Conservation (phyloP, 2,888 invertebrate species). For the Tipula confusa region DNA sequence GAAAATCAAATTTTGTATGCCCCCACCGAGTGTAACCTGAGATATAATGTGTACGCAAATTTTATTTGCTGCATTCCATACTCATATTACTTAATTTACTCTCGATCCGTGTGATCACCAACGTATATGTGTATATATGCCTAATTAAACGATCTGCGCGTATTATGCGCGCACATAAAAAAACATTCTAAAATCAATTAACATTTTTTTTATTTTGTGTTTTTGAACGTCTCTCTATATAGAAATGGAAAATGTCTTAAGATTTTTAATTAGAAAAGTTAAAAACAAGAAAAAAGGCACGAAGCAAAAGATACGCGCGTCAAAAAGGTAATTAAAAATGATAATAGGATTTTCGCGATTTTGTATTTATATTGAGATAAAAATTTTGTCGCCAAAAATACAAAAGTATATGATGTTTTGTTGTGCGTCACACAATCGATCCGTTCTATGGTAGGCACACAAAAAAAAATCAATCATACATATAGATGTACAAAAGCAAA, state of each 20-base stretch:
- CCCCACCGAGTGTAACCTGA: neutral
- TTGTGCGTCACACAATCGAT: neutral
- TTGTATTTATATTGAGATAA: neutral
- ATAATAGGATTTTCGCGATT: neutral
- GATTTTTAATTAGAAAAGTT: conserved; percentile 25
- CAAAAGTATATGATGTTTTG: neutral
- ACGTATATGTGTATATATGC: neutral
- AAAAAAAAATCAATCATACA: neutral
- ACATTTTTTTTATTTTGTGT: conserved; percentile 13
- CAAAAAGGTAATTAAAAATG: conserved; percentile 9
- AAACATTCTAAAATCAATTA: neutral
- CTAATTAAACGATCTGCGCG: neutral
- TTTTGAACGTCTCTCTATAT: too few species aligned
- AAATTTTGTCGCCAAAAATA: conserved; percentile 8
- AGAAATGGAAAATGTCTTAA: neutral
- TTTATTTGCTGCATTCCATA: neutral
- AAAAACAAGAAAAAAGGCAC: too few species aligned
- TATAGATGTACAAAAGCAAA: neutral
- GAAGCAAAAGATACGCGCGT: neutral
- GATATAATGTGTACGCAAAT: neutral
- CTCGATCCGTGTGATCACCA: neutral
- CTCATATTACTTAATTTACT: neutral
- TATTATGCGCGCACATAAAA: neutral
- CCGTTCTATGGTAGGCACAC: neutral
- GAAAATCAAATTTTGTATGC: neutral